These are phyloP conservation scores for Trachurus trachurus DNA, from an alignment of 2,797 vertebrate genomes.

Conservation along the genomic window DNA sequence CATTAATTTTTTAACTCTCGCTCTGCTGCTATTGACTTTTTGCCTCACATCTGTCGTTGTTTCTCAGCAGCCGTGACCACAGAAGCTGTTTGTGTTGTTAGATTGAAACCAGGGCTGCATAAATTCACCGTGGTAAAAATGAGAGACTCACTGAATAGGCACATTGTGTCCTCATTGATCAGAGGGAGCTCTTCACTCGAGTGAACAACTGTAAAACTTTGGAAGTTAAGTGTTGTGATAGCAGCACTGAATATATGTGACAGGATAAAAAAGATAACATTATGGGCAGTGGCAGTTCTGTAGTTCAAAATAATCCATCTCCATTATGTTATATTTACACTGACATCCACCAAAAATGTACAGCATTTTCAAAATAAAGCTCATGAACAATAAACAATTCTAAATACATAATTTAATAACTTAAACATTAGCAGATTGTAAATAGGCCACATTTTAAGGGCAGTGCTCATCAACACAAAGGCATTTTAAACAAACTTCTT, in stretches of 20 bases:
- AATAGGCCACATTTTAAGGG: too few species aligned
- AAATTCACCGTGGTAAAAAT: conserved; percentile 1
- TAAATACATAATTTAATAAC: too few species aligned
- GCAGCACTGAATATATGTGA: neutral
- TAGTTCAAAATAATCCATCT: neutral
- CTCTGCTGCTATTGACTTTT: conserved; percentile 26
- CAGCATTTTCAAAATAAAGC: too few species aligned
- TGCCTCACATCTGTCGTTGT: conserved; percentile 25
- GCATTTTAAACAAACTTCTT: too few species aligned
- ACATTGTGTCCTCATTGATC: neutral
- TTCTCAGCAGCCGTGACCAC: neutral
- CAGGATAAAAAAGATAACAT: neutral
- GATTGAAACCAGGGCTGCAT: conserved; percentile 2
- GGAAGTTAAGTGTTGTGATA: neutral
- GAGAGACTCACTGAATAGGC: neutral
- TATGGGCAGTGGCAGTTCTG: neutral
- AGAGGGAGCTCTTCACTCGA: neutral
- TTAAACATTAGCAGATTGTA: too few species aligned
- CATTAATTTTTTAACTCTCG: conserved; percentile 33
- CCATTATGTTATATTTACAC: too few species aligned
- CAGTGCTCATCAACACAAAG: too few species aligned
- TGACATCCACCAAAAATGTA: too few species aligned
- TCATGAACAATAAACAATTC: too few species aligned
- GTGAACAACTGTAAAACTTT: neutral
- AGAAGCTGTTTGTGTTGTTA: conserved; percentile 19